A percentile compares a stretch with the other conserved stretches of the same genome.
phyloP scores from a whole-genome alignment of 2,888 invertebrate species.

The Fragum fragum region DNA sequence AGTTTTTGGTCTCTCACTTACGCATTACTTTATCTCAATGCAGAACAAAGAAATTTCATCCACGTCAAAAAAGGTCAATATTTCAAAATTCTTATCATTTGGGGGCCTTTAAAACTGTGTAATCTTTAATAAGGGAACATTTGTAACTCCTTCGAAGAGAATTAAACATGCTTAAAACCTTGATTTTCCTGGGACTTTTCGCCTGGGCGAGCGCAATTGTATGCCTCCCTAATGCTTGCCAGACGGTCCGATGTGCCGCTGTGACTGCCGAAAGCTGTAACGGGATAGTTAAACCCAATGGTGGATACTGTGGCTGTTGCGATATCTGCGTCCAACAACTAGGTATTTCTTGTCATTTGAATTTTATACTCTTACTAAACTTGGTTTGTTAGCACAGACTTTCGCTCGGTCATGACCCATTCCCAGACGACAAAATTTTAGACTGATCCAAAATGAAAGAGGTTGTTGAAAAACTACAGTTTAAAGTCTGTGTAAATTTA shows the following conservation, averaged over 20 bases:
- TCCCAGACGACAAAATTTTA: no score
- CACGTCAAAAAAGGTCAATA: neutral
- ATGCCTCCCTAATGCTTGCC: constrained; percentile 58
- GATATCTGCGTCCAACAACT: constrained; percentile 59
- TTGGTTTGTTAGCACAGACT: no score
- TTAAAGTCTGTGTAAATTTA: no score
- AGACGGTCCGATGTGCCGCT: constrained; percentile 53
- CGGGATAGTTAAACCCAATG: constrained; percentile 54
- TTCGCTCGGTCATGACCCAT: no score
- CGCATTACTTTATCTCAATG: no score
- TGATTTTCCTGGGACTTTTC: constrained; percentile 36
- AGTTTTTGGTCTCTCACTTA: no score
- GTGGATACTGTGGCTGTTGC: constrained; percentile 70
- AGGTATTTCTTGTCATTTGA: constrained; percentile 51
- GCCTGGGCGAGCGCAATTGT: constrained; percentile 46
- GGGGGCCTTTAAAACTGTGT: neutral
- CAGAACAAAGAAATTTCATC: neutral
- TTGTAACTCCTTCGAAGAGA: neutral
- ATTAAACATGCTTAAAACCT: constrained; percentile 44
- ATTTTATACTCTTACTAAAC: no score
- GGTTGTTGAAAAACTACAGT: no score
- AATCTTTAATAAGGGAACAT: neutral
- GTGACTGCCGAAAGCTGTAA: constrained; percentile 55
- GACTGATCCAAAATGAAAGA: no score
- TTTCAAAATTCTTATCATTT: constrained; percentile 27